phyloP scores from a whole-genome alignment of 2,888 invertebrate genomes.

The Miltochrista miniata region DNA sequence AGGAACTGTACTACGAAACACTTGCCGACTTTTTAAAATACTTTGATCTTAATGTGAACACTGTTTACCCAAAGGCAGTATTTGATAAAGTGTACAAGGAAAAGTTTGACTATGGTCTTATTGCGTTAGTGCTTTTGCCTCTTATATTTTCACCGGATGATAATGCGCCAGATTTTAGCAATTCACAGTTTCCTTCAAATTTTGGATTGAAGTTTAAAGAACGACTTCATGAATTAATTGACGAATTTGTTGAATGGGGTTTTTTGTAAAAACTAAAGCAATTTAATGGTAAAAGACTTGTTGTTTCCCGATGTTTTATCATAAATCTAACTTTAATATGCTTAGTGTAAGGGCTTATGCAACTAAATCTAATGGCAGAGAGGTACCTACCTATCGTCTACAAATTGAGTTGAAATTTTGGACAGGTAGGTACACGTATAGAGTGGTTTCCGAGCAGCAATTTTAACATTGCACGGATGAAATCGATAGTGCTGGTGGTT shows the following conservation, averaged over 20 bases:
- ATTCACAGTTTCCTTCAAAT: constrained; percentile 17
- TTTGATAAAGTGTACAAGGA: constrained; percentile 47
- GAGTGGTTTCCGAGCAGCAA: too few relatives aligned
- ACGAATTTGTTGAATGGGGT: constrained; percentile 33
- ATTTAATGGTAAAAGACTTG: too few relatives aligned
- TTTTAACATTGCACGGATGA: too few relatives aligned
- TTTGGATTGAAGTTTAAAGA: constrained; percentile 28
- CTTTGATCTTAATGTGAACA: constrained; percentile 45
- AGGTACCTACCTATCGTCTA: too few relatives aligned
- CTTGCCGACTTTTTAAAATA: constrained; percentile 43
- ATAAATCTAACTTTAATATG: too few relatives aligned
- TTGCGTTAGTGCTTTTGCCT: constrained; percentile 14
- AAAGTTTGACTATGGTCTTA: constrained; percentile 1
- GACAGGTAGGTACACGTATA: too few relatives aligned
- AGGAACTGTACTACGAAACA: constrained; percentile 46
- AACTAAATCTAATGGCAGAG: too few relatives aligned
- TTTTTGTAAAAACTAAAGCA: neutral
- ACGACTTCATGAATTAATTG: constrained; percentile 38
- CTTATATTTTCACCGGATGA: constrained; percentile 43
- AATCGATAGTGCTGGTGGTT: too few relatives aligned
- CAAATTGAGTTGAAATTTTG: too few relatives aligned
- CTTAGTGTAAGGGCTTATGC: too few relatives aligned
- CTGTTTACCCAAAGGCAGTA: constrained; percentile 40
- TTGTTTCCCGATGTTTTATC: too few relatives aligned
- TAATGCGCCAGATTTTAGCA: constrained; percentile 37